phyloP scores from a whole-genome alignment of 2,113 vertebrate genomes.

The Aptenodytes forsteri region DNA sequence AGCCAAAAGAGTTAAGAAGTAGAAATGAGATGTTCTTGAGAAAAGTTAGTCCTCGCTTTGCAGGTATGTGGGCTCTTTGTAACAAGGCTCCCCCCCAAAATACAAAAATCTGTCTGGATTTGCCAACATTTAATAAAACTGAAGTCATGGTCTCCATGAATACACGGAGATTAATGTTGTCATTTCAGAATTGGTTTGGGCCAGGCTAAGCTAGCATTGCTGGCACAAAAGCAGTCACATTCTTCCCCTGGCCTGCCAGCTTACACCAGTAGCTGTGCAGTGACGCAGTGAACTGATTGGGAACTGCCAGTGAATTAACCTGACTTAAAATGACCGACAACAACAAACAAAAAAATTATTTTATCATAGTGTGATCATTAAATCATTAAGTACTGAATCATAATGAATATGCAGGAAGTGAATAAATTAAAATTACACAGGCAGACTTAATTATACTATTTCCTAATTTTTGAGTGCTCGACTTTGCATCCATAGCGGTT shows the following conservation, averaged over 20 bases:
- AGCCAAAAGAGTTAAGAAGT: not conserved
- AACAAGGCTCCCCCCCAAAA: not conserved
- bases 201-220: not conserved
- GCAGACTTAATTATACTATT: not conserved
- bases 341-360: not conserved
- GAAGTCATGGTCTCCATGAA: not conserved
- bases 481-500: not conserved
- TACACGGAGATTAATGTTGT: not conserved
- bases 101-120: not conserved
- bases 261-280: not conserved
- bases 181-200: not conserved
- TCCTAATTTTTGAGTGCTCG: not conserved
- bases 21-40: not conserved
- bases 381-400: not conserved
- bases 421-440: slow-evolving; percentile 7
- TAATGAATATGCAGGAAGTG: not conserved
- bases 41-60: not conserved
- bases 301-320: not conserved
- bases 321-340: not conserved
- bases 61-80: not conserved
- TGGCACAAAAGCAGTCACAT: not conserved
- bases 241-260: not conserved
- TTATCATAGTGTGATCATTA: not conserved
- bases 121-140: not conserved
- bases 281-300: not conserved